phyloP scores from a whole-genome alignment of 2,113 vertebrate genomes.

The Sclerurus mexicanus region DNA sequence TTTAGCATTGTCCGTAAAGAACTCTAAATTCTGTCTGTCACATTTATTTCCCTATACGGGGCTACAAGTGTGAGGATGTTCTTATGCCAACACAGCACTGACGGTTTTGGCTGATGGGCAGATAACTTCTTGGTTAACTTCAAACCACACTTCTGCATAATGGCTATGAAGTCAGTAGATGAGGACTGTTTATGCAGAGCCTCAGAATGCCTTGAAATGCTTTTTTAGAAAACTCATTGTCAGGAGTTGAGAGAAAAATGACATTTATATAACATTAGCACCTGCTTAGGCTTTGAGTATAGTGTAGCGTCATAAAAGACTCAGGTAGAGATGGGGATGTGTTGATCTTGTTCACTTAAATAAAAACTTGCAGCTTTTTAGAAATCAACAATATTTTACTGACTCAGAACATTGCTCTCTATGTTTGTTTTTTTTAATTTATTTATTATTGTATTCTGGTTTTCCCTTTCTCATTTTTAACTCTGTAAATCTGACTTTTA shows the following conservation, averaged over 20 bases:
- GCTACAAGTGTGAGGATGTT: neutral
- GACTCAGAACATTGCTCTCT: neutral
- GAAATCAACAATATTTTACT: neutral
- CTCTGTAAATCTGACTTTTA: neutral
- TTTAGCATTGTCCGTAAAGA: neutral
- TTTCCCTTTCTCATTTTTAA: neutral
- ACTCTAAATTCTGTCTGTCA: neutral
- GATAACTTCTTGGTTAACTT: neutral
- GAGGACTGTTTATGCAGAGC: neutral
- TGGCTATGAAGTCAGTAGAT: neutral
- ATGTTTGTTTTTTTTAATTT: accelerated
- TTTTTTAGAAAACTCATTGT: neutral
- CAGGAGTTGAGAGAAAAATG: neutral
- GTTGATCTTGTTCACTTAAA: neutral
- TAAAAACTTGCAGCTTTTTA: neutral
- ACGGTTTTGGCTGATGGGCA: neutral
- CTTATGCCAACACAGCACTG: neutral
- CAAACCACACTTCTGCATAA: neutral
- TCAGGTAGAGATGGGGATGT: neutral
- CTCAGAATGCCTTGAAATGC: neutral
- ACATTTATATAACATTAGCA: neutral
- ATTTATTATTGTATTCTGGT: neutral
- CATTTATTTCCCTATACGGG: neutral
- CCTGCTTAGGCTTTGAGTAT: neutral
- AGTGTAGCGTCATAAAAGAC: neutral